phyloP scores from a whole-genome alignment of 2,888 invertebrate genomes.

The Coleophora deauratella region DNA sequence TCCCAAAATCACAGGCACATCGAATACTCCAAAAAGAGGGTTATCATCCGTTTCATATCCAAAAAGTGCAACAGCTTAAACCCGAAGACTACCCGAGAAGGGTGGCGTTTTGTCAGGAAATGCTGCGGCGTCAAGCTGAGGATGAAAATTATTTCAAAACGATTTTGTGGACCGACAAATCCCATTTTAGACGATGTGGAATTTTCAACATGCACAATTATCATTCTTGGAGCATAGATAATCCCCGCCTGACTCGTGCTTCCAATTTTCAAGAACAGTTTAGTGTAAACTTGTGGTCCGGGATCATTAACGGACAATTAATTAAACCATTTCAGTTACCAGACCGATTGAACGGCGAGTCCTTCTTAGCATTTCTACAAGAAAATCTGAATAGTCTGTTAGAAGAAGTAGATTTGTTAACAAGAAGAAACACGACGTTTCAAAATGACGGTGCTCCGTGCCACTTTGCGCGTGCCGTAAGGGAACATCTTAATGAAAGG shows the following conservation, averaged over 20 bases:
- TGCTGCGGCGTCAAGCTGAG: conserved; percentile 6
- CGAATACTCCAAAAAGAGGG: conserved; percentile 10
- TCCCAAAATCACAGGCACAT: conserved; percentile 8
- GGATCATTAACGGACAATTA: not conserved
- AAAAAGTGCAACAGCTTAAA: conserved; percentile 10
- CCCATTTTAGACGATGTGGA: conserved; percentile 6
- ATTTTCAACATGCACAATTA: conserved; percentile 6
- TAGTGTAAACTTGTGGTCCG: not conserved
- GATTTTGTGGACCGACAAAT: conserved; percentile 7
- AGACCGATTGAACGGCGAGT: not conserved
- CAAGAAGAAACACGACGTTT: not conserved
- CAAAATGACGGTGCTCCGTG: conserved; percentile 4
- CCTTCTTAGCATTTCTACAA: not conserved
- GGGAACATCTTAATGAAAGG: conserved; percentile 7
- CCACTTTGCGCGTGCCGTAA: conserved; percentile 4
- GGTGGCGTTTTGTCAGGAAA: conserved; percentile 11
- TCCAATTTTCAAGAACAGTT: too few relatives aligned
- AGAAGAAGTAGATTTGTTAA: not conserved
- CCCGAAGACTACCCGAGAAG: conserved; percentile 11
- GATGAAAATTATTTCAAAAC: conserved; percentile 1
- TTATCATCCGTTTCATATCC: not conserved
- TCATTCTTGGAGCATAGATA: not conserved
- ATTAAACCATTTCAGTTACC: not conserved
- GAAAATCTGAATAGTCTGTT: not conserved
- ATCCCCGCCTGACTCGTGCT: not conserved